These are phyloP conservation scores for Apomyelois bistriatella DNA, from an alignment of 2,888 invertebrate species.

Conservation along the genomic window DNA sequence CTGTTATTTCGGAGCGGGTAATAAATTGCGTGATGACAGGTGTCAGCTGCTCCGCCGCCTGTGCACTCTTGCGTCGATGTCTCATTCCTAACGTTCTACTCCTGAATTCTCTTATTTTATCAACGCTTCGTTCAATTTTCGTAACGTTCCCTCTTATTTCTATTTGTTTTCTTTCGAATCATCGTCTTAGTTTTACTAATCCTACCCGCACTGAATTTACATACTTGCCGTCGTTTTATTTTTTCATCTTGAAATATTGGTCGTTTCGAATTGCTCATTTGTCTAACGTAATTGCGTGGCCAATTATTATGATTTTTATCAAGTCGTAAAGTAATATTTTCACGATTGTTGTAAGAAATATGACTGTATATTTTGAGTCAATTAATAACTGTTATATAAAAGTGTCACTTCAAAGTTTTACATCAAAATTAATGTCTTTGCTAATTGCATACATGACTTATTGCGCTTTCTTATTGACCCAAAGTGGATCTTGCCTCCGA, in stretches of 20 bases:
- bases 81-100: constrained; percentile 78
- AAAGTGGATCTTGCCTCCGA: too few relatives aligned
- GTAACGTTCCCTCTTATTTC: constrained; percentile 63
- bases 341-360: constrained; percentile 1
- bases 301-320: constrained; percentile 8
- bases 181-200: constrained; percentile 50
- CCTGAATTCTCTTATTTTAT: constrained; percentile 79
- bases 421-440: too few relatives aligned
- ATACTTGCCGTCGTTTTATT: background rate
- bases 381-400: too few relatives aligned
- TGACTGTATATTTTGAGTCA: too few relatives aligned
- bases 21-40: constrained; percentile 80
- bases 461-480: too few relatives aligned
- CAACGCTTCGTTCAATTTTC: constrained; percentile 78
- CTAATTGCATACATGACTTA: too few relatives aligned
- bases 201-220: constrained; percentile 33
- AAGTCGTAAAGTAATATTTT: constrained; percentile 6
- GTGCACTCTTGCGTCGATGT: constrained; percentile 80
- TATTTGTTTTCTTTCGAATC: constrained; percentile 65
- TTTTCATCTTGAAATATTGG: constrained; percentile 6
- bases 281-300: constrained; percentile 9
- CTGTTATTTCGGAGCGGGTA: constrained; percentile 78
- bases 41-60: constrained; percentile 79
- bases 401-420: too few relatives aligned
- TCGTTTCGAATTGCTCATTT: constrained; percentile 9